Conservation (phyloP, 2,113 vertebrate species). For the Rhodinocichla rosea region DNA sequence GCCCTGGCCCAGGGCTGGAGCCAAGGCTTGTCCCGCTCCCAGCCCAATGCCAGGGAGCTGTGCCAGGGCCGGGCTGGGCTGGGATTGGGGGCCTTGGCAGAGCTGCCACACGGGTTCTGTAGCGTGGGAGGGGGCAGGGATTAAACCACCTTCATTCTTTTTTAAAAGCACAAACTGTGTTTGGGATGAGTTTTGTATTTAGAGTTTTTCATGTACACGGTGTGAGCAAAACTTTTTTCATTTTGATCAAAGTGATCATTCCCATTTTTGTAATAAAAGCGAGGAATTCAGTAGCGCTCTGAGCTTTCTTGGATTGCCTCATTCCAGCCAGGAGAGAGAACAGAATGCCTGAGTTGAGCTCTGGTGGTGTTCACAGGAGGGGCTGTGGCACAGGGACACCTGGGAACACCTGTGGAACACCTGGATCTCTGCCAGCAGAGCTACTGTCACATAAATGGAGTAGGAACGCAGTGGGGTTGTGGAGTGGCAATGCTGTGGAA, state of each 20-base stretch:
- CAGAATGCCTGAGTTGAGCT: rapidly evolving
- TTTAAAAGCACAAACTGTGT: conserved; percentile 61
- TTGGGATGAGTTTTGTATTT: conserved; percentile 74
- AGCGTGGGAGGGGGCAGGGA: neutral
- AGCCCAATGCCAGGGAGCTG: neutral
- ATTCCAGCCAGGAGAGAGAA: neutral
- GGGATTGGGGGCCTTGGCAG: neutral
- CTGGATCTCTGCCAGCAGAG: neutral
- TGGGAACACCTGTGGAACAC: neutral
- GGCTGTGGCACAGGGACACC: neutral
- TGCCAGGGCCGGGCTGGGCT: neutral
- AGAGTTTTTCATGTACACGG: conserved; percentile 72
- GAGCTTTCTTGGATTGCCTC: neutral
- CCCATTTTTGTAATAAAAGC: conserved; percentile 81
- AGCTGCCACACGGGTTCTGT: neutral
- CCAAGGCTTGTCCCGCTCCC: neutral
- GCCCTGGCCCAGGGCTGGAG: neutral
- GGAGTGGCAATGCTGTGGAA: neutral
- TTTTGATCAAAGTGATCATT: conserved; percentile 79
- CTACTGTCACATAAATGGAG: neutral
- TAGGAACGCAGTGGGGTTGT: neutral
- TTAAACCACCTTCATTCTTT: conserved; percentile 45
- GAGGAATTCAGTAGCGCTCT: conserved; percentile 54
- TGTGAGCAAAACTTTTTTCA: conserved; percentile 70
- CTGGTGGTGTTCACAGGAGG: no score